phyloP scores from a whole-genome alignment of 2,797 vertebrate genomes.

The Xenopus petersii region DNA sequence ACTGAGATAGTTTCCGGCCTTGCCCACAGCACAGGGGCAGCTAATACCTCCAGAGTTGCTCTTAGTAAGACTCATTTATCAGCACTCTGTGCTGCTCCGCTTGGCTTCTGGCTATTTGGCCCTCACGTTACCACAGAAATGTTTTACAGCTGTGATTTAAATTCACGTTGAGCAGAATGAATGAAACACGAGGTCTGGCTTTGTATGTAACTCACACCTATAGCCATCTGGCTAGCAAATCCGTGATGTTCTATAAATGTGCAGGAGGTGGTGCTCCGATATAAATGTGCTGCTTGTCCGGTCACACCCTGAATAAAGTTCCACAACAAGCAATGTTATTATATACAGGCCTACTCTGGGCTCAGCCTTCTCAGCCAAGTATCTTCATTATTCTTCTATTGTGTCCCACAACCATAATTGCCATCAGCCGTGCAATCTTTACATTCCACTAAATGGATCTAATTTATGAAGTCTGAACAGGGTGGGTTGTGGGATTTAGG shows the following conservation, averaged over 20 bases:
- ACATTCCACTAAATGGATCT: background rate
- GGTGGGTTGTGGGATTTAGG: background rate
- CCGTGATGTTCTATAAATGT: background rate
- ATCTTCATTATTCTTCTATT: slow-evolving; percentile 2
- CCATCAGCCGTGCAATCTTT: background rate
- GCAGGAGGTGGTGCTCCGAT: slow-evolving; percentile 4
- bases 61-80: no score
- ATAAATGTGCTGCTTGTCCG: slow-evolving; percentile 15
- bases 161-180: background rate
- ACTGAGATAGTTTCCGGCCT: no score
- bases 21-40: no score
- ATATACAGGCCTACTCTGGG: slow-evolving; percentile 4
- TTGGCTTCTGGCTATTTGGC: no score
- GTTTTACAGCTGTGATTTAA: background rate
- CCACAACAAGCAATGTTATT: no score
- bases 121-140: background rate
- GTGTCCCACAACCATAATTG: background rate
- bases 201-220: slow-evolving; percentile 1
- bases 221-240: background rate
- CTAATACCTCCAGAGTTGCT: no score
- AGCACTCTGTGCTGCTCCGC: no score
- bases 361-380: slow-evolving; percentile 4
- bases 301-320: slow-evolving; percentile 13
- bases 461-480: background rate
- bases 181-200: background rate